These are phyloP conservation scores for Spea hammondii DNA, from an alignment of 2,797 vertebrate species.

Conservation along the genomic window DNA sequence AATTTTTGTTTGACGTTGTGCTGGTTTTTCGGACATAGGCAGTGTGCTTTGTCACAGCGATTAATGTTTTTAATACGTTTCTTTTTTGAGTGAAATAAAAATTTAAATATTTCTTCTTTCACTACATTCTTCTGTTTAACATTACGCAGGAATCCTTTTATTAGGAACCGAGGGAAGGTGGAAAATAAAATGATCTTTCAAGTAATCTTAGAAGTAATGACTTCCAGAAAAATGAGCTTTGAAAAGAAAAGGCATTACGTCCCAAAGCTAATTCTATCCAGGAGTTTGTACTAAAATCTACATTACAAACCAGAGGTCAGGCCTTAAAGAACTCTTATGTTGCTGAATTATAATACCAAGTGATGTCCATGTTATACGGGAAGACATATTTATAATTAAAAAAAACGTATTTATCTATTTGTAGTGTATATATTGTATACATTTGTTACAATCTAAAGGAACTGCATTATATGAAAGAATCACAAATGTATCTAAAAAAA, in stretches of 20 bases:
- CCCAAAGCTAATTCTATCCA: slow-evolving; percentile 31
- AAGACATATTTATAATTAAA: not conserved
- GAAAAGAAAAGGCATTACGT: slow-evolving; percentile 19
- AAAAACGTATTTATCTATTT: too few relatives aligned
- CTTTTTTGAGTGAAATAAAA: slow-evolving; percentile 41
- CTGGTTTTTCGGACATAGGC: too few relatives aligned
- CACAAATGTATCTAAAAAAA: too few relatives aligned
- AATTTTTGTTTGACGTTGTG: not conserved
- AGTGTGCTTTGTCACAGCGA: too few relatives aligned
- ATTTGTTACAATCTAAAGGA: too few relatives aligned
- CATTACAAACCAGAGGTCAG: slow-evolving; percentile 4
- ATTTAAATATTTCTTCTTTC: slow-evolving; percentile 14
- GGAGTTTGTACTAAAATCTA: slow-evolving; percentile 12
- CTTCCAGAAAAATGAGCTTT: not conserved
- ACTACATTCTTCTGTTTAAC: slow-evolving; percentile 11
- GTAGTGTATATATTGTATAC: too few relatives aligned
- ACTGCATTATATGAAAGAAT: too few relatives aligned
- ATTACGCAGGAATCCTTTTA: slow-evolving; percentile 22
- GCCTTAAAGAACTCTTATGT: slow-evolving; percentile 30
- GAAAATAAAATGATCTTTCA: slow-evolving; percentile 19
- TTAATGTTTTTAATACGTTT: not conserved
- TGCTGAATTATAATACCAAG: not conserved
- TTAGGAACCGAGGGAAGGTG: slow-evolving; percentile 7
- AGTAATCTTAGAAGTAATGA: slow-evolving; percentile 7
- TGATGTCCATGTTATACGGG: not conserved